These are phyloP conservation scores for Chitala chitala DNA, from an alignment of 2,113 vertebrate species.

Conservation along the genomic window DNA sequence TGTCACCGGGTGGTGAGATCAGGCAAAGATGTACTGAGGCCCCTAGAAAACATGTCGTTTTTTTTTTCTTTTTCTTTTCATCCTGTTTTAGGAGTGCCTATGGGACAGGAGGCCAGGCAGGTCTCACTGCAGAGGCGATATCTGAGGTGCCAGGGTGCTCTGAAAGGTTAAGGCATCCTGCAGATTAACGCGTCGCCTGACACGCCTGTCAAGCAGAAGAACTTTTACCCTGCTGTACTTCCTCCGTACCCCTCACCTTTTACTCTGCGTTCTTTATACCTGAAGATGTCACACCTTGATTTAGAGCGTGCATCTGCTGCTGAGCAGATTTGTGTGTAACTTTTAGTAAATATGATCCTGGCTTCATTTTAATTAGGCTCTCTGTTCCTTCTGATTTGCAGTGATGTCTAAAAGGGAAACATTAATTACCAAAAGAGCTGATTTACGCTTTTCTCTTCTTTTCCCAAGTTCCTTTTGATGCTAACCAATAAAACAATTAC, in stretches of 20 bases:
- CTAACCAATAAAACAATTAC: not conserved
- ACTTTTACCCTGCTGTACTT: not conserved
- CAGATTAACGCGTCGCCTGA: conserved; percentile 42
- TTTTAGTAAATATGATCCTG: not conserved
- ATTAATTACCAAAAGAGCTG: not conserved
- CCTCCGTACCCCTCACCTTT: not conserved
- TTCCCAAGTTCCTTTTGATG: not conserved
- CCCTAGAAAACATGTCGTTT: conserved; percentile 51
- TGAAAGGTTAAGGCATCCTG: conserved; percentile 47
- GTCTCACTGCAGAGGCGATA: conserved; percentile 30
- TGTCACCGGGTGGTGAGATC: conserved; percentile 51
- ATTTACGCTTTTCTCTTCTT: too few species aligned
- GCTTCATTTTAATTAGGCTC: not conserved
- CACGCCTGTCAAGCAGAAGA: not conserved
- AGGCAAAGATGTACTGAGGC: conserved; percentile 46
- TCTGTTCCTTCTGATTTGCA: not conserved
- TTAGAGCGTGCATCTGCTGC: not conserved
- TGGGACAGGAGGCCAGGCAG: conserved; percentile 31
- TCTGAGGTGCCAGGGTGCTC: conserved; percentile 26
- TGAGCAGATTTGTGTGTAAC: not conserved
- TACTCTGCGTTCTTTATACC: not conserved
- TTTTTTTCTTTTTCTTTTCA: conserved; percentile 25
- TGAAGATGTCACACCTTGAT: not conserved
- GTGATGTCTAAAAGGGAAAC: not conserved
- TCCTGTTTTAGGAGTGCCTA: conserved; percentile 13